These are phyloP conservation scores for Lophius piscatorius DNA, from an alignment of 2,113 vertebrate genomes.

Conservation along the genomic window DNA sequence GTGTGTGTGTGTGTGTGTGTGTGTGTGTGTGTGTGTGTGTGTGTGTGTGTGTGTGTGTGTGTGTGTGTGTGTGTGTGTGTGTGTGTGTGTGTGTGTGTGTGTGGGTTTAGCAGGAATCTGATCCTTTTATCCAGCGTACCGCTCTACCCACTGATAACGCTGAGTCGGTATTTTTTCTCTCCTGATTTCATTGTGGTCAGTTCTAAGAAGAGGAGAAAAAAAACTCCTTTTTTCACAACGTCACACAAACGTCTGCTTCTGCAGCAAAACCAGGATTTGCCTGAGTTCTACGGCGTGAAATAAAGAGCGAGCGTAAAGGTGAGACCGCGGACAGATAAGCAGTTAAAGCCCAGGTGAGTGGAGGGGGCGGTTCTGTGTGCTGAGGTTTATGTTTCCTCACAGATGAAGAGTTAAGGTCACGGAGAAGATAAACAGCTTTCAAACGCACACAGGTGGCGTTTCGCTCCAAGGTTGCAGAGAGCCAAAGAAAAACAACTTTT, in stretches of 20 bases:
- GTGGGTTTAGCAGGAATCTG: slow-evolving; percentile 58
- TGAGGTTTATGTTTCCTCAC: slow-evolving; percentile 1
- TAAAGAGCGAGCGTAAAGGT: slow-evolving; percentile 6
- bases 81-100: slow-evolving; percentile 28
- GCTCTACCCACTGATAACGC: slow-evolving; percentile 40
- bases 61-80: neutral
- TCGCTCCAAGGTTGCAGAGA: slow-evolving; percentile 13
- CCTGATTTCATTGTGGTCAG: slow-evolving; percentile 1
- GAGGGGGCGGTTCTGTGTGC: neutral
- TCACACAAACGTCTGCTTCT: slow-evolving; percentile 6
- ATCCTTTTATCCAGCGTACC: slow-evolving; percentile 63
- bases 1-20: too few relatives aligned
- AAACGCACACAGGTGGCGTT: neutral
- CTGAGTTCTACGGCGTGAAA: neutral
- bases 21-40: slow-evolving; percentile 15
- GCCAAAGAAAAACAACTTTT: neutral
- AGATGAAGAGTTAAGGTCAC: slow-evolving; percentile 7
- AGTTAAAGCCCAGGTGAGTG: slow-evolving; percentile 13
- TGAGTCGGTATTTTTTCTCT: slow-evolving; percentile 52
- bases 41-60: slow-evolving; percentile 7
- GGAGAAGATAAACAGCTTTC: slow-evolving; percentile 13
- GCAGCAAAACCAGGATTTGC: neutral
- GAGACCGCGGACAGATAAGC: slow-evolving; percentile 3
- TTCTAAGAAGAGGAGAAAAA: too few relatives aligned
- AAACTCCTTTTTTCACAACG: neutral